Percentiles rank a stretch among this genome's conserved stretches.
Conservation (phyloP, 2,113 vertebrate genomes). For the Oryzias javanicus region DNA sequence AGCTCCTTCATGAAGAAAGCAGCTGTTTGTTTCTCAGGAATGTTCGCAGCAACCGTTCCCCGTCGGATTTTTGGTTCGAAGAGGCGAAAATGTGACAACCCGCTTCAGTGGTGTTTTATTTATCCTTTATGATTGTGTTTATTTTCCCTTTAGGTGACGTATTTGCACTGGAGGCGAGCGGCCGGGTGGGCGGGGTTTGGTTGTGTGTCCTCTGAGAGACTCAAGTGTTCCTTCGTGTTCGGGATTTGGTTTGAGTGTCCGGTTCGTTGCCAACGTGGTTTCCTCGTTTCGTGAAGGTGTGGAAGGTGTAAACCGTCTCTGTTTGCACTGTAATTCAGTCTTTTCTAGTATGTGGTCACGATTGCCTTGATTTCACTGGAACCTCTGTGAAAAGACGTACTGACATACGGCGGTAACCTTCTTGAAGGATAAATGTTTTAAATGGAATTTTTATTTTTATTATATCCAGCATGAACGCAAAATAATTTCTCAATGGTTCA, state of each 20-base stretch:
- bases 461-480: constrained; percentile 3
- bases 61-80: constrained; percentile 52
- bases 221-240: constrained; percentile 17
- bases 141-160: constrained; percentile 13
- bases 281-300: constrained; percentile 31
- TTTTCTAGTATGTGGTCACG: constrained; percentile 8
- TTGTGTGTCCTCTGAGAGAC: constrained; percentile 4
- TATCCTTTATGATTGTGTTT: constrained; percentile 46
- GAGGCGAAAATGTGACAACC: constrained; percentile 27
- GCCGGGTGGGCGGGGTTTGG: not conserved
- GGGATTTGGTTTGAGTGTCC: constrained; percentile 12
- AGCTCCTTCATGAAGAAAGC: constrained; percentile 45
- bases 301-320: constrained; percentile 4
- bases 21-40: constrained; percentile 75
- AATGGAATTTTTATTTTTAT: not conserved
- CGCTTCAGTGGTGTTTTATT: constrained; percentile 40
- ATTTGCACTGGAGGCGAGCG: constrained; percentile 30
- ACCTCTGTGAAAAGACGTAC: constrained; percentile 4
- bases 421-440: constrained; percentile 5
- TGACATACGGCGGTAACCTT: not conserved
- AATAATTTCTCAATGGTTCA: constrained; percentile 15
- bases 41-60: constrained; percentile 53
- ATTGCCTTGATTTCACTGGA: constrained; percentile 25
- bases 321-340: constrained; percentile 16
- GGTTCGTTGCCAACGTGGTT: not conserved